phyloP scores from a whole-genome alignment of 2,113 vertebrate species.

The Haemorhous mexicanus region DNA sequence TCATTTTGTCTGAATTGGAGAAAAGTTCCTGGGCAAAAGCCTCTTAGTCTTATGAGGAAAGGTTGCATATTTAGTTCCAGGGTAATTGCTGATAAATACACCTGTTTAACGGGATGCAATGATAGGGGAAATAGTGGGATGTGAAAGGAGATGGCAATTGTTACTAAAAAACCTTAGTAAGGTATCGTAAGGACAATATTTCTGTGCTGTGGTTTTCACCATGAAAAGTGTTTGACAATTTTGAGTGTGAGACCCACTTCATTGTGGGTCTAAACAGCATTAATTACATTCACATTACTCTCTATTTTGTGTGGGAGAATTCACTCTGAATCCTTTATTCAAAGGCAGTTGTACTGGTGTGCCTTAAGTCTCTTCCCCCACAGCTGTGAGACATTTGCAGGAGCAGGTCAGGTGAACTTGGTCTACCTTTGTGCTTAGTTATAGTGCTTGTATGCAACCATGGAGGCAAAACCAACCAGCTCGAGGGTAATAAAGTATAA shows the following conservation, averaged over 20 bases:
- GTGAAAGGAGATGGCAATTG: neutral
- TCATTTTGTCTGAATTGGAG: neutral
- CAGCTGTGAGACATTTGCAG: neutral
- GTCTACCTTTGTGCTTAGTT: neutral
- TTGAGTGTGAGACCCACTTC: neutral
- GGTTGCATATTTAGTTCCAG: neutral
- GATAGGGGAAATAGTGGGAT: neutral
- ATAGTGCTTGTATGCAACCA: neutral
- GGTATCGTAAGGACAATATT: neutral
- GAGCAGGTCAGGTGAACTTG: neutral
- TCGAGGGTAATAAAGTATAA: neutral
- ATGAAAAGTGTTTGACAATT: neutral
- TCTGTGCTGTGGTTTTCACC: neutral
- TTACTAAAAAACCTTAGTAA: neutral
- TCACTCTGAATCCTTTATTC: neutral
- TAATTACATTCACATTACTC: neutral
- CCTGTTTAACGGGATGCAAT: neutral
- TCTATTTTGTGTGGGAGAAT: neutral
- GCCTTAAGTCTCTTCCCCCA: neutral
- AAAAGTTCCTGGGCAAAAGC: neutral
- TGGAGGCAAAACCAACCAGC: neutral
- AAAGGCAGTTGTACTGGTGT: neutral
- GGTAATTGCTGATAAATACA: neutral
- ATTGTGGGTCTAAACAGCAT: neutral
- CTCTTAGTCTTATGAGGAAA: neutral